Evolutionary conservation across 2,797 vertebrate genomes (phyloP), one percentile per base, ranked within the genome.

Genomic region (Syncerus caffer): DNA sequence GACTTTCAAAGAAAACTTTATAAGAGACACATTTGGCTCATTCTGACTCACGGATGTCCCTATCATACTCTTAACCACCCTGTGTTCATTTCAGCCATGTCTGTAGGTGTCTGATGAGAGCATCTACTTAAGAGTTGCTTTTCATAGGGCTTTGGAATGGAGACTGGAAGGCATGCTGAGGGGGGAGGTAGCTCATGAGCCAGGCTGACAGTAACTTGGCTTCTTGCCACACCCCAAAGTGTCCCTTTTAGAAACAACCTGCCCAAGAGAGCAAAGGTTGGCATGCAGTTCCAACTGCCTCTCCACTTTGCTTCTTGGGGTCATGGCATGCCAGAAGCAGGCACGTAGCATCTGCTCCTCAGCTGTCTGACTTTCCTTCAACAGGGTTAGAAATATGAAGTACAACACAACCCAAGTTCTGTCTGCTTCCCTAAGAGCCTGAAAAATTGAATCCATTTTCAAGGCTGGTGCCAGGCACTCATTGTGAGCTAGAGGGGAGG

Each of bases 281-380:
- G 71, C 95, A 94, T 55, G 27, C 34, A 23, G 27, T 74, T 93
- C 27, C 86, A 85, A 64, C 45, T 96, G 74, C 74, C 47, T 97
- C 92, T 91, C 89, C 47, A 55, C 67, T 95, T 96, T 96, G 71
- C 76, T 89, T 97, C 96, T 89, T 64, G 94, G 45, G 85, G 76
- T 93, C 96, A 96, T 94, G 64, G 67, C 51, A 84, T 87, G 53
- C 71, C 84, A 94, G 84, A 93, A 96, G 89, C 23, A 55, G 83
- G 34, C 83, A 90, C 27, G 38, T 84, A 85, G 85, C 84, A 95
- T 78, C 74, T 82, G 90, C 71, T 85, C 50, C 76, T 93, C 71
- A 83, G 62, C 83, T 93, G 64, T 90, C 53, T 50, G 51, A 57
- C 79, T 89, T 91, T 47, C 89, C 74, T 96, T 91, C 83, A 87